Percentiles rank a stretch among this genome's conserved stretches.
Evolutionary conservation across 2,797 vertebrate species (phyloP).

Genomic region (Leuciscus waleckii): DNA sequence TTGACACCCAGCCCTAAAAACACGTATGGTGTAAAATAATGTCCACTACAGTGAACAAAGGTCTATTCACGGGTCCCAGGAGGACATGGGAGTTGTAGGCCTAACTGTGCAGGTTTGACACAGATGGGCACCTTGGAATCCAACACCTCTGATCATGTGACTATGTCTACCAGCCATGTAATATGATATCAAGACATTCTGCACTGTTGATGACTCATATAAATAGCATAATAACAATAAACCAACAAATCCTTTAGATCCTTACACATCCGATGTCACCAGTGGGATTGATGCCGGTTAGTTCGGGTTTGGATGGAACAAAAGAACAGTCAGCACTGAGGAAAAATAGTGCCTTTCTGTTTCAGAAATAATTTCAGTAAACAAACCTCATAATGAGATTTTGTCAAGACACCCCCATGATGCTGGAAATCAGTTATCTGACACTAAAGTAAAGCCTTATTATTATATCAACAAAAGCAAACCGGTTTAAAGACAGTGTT

Average conservation of each 20-base stretch:
- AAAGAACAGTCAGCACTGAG: neutral
- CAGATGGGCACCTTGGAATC: neutral
- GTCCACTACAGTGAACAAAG: too few species aligned
- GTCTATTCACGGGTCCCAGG: too few species aligned
- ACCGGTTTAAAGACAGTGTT: neutral
- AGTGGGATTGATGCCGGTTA: neutral
- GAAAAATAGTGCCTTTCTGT: neutral
- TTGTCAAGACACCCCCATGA: neutral
- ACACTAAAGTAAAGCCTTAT: neutral
- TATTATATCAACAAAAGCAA: conserved; percentile 9
- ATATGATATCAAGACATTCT: neutral
- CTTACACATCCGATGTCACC: neutral
- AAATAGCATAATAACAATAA: neutral
- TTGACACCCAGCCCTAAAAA: too few species aligned
- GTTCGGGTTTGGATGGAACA: neutral
- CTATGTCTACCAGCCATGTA: neutral
- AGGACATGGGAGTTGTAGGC: neutral
- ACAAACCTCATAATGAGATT: neutral
- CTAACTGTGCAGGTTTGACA: neutral
- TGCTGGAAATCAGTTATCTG: neutral
- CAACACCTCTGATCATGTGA: conserved; percentile 10
- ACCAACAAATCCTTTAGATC: neutral
- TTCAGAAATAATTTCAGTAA: neutral
- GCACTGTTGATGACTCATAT: neutral
- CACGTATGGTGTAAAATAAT: too few species aligned